Evolutionary conservation across 2,797 vertebrate genomes (phyloP), one percentile per base, ranked within the genome.

Genomic region (Catamblyrhynchus diadema): DNA sequence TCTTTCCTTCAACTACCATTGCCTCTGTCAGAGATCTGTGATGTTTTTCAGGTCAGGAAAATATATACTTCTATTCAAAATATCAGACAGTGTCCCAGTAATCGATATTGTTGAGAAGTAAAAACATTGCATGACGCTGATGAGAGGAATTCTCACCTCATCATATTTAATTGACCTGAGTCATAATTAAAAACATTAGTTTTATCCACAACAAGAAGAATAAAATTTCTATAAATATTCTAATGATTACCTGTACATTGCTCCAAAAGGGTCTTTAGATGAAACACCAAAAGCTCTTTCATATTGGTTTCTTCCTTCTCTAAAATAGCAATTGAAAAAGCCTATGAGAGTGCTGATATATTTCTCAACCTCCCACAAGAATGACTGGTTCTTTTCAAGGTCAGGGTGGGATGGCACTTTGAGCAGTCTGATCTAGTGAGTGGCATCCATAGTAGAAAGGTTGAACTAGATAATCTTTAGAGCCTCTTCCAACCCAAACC

Each of bases 251-350:
- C 99, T 99, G 98, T 99, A 99, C 89, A 99, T 96, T 60, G 98
- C 98, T 47, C 98, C 95, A 95, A 99, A 99, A 88, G 98, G 96
- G 45, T 99, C 98, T 51, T 97, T 80, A 2, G 98, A 98, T 69
- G 87, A 97, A 65, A 98, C 73, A 4, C 98, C 98, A 88, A 99
- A 99, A 25, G 98, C 98, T 96, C 97, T 98, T 93, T 98, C 97
- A 85, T 99, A 98, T 72, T 99, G 99, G 94, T 98, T 99, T 93
- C 77, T 98, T 47, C 99, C 99, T 93, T 99, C 98, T 92, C 99
- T 99, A 93, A 28, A 92, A 96, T 4, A 86, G 35, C 9, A 81
- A 73, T 18, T 45, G 37, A 50, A 78, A 75, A 78, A 13, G 14
- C 37, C 56, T 61, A 8, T 30, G 15, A 81, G 28, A 7, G 21